A percentile compares a stretch with the other conserved stretches of the same genome.
Conservation (phyloP, 2,113 vertebrate species). For the Procavia capensis region DNA sequence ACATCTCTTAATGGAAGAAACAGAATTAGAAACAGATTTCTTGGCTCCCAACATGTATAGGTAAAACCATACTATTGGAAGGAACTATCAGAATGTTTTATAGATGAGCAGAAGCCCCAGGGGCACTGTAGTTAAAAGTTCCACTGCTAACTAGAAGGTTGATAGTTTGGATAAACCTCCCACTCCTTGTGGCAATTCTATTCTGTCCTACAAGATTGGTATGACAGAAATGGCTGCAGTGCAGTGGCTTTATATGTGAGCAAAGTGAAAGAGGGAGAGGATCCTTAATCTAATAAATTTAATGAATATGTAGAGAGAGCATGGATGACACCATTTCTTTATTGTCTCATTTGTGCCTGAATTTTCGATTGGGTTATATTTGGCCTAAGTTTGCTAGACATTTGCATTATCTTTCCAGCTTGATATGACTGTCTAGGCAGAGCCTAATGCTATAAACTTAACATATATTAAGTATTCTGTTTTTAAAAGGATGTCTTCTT, state of each 20-base stretch:
- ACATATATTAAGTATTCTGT: neutral
- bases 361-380: constrained; percentile 49
- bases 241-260: neutral
- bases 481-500: constrained; percentile 45
- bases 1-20: neutral
- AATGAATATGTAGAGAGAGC: neutral
- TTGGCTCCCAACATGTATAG: neutral
- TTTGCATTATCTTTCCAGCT: constrained; percentile 51
- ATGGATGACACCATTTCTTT: neutral
- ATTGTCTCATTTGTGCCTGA: constrained; percentile 34
- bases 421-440: constrained; percentile 42
- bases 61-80: neutral
- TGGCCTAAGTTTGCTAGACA: constrained; percentile 3
- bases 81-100: neutral
- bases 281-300: neutral
- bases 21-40: neutral
- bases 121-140: no score
- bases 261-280: neutral
- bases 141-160: no score
- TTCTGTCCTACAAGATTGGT: no score
- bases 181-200: no score
- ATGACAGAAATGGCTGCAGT: no score
- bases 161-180: no score
- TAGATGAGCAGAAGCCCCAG: neutral
- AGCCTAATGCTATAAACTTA: constrained; percentile 36